phyloP scores from a whole-genome alignment of 53 echinoderm and acorn worm genomes.

The Apostichopus leukothele region DNA sequence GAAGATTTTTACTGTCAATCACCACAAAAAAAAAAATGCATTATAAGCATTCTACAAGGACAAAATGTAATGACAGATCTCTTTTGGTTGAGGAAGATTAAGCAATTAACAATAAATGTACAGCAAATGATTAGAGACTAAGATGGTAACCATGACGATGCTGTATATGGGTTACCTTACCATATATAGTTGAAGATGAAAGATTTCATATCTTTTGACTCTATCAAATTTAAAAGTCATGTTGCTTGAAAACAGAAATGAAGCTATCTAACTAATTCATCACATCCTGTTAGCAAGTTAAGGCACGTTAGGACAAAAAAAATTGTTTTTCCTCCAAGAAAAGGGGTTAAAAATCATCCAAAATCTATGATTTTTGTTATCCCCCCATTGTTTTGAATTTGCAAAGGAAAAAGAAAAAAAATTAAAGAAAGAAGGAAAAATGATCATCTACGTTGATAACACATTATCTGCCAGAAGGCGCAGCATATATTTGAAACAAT shows the following conservation, averaged over 20 bases:
- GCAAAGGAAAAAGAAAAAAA: background rate
- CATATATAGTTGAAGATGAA: background rate
- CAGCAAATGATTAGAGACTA: background rate
- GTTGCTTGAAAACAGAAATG: background rate
- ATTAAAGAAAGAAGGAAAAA: too few species aligned
- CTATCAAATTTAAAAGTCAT: background rate
- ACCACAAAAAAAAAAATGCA: too few species aligned
- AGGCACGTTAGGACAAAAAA: background rate
- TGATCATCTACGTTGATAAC: background rate
- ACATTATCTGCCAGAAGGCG: background rate
- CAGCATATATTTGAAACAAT: background rate
- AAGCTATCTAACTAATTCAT: background rate
- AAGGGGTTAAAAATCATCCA: background rate
- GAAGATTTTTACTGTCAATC: too few species aligned
- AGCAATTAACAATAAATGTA: background rate
- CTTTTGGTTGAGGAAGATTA: background rate
- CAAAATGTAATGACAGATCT: background rate
- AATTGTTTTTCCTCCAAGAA: background rate
- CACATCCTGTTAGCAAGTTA: background rate
- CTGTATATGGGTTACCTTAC: background rate
- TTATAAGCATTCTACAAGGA: background rate
- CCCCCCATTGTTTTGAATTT: background rate
- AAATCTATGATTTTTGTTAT: background rate
- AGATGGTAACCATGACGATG: background rate
- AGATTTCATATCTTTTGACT: background rate